Evolutionary conservation across 2,113 vertebrate genomes (phyloP).

Genomic region (Oncorhynchus keta): DNA sequence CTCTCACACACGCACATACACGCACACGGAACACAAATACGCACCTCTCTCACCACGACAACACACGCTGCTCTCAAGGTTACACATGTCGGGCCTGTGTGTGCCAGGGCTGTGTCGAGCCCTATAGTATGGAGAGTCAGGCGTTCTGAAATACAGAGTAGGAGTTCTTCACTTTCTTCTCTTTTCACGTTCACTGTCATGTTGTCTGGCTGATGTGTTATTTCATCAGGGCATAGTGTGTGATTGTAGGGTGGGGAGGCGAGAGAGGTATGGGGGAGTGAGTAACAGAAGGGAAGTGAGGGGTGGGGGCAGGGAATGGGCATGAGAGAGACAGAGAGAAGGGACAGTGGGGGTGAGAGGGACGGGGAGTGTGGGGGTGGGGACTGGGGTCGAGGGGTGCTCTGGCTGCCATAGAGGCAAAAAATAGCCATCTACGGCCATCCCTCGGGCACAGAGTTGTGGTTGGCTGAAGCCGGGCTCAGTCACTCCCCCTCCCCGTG

Average conservation of each 20-base stretch:
- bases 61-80: neutral
- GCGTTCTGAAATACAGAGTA: too few relatives aligned
- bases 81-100: too few relatives aligned
- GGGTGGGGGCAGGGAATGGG: slow-evolving; percentile 20
- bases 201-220: too few relatives aligned
- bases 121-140: too few relatives aligned
- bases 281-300: slow-evolving; percentile 1
- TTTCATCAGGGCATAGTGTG: too few relatives aligned
- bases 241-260: too few relatives aligned
- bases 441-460: slow-evolving; percentile 37
- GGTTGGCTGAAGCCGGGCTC: slow-evolving; percentile 60
- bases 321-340: slow-evolving; percentile 19
- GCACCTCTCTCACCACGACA: neutral
- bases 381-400: slow-evolving; percentile 13
- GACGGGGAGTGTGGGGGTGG: slow-evolving; percentile 36
- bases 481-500: slow-evolving; percentile 25
- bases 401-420: slow-evolving; percentile 36
- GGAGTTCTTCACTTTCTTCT: too few relatives aligned
- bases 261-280: neutral
- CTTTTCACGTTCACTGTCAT: too few relatives aligned
- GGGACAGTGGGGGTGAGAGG: neutral
- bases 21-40: slow-evolving; percentile 12
- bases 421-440: slow-evolving; percentile 77
- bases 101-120: too few relatives aligned
- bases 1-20: slow-evolving; percentile 11